A percentile compares a stretch with the other conserved stretches of the same genome.
phyloP scores from a whole-genome alignment of 1,140 invertebrate species.

The Scaptodrosophila lebanonensis region DNA sequence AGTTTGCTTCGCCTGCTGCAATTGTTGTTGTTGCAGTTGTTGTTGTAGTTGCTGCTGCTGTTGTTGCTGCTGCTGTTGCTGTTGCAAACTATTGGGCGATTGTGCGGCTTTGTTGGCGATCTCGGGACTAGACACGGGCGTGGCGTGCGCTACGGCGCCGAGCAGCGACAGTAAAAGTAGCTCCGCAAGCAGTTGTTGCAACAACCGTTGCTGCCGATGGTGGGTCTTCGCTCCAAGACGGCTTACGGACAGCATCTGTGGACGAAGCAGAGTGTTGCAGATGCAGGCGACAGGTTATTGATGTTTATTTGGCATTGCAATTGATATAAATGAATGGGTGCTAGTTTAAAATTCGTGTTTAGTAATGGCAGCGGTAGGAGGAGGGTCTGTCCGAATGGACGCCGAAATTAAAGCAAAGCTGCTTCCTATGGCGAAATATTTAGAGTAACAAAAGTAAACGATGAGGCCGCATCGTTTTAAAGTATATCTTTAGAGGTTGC shows the following conservation, averaged over 20 bases:
- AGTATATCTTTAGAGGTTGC: too few relatives aligned
- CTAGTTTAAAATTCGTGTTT: background rate
- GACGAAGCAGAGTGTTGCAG: background rate
- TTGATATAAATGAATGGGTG: background rate
- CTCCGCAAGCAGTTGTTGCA: conserved; percentile 31
- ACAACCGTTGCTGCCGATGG: conserved; percentile 10
- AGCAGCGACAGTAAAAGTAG: conserved; percentile 21
- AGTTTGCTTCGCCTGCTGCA: background rate
- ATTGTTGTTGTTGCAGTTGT: conserved; percentile 4
- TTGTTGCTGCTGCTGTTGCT: conserved; percentile 43
- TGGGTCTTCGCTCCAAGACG: too few relatives aligned
- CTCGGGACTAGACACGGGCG: conserved; percentile 62
- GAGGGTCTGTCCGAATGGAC: too few relatives aligned
- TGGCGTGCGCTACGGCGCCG: background rate
- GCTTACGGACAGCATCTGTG: conserved; percentile 38
- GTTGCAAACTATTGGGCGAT: conserved; percentile 44
- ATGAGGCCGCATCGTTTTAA: too few relatives aligned
- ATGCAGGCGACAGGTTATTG: background rate
- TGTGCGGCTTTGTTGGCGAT: conserved; percentile 50
- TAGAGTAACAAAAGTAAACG: too few relatives aligned
- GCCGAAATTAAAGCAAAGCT: too few relatives aligned
- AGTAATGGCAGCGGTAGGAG: too few relatives aligned
- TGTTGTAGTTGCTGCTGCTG: conserved; percentile 17
- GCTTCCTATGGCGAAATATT: too few relatives aligned
- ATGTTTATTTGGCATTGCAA: background rate